Evolutionary conservation across 2,113 vertebrate genomes (phyloP).

Genomic region (Pluvianellus socialis): DNA sequence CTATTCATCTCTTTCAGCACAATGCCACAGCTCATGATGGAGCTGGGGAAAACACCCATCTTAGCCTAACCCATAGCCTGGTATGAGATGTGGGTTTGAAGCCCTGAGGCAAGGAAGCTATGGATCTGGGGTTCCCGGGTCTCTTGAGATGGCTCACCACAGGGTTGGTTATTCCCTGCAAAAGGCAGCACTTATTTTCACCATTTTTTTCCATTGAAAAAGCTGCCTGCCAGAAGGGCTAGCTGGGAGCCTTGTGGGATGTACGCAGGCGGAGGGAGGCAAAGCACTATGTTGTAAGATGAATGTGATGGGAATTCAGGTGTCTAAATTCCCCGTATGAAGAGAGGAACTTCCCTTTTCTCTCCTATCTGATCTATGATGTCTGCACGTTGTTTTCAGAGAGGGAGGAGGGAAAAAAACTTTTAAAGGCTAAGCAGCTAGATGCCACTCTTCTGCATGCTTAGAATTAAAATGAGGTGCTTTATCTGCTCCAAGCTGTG

Average conservation of each 20-base stretch:
- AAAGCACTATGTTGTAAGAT: neutral
- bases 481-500: neutral
- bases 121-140: neutral
- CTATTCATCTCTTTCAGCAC: constrained; percentile 9
- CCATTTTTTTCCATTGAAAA: neutral
- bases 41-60: neutral
- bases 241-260: neutral
- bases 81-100: neutral
- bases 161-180: neutral
- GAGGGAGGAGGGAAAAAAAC: neutral
- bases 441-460: neutral
- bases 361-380: neutral
- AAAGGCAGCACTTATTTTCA: neutral
- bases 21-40: neutral
- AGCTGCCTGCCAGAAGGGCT: neutral
- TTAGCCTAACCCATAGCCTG: neutral
- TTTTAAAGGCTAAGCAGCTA: neutral
- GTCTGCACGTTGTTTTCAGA: neutral
- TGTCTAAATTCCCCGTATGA: neutral
- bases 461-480: neutral
- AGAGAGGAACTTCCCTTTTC: neutral
- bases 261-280: neutral
- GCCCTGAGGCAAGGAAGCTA: neutral
- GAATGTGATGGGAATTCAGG: neutral
- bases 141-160: neutral